Evolutionary conservation across 2,113 vertebrate species (phyloP).

Genomic region (Oreochromis tanganicae): DNA sequence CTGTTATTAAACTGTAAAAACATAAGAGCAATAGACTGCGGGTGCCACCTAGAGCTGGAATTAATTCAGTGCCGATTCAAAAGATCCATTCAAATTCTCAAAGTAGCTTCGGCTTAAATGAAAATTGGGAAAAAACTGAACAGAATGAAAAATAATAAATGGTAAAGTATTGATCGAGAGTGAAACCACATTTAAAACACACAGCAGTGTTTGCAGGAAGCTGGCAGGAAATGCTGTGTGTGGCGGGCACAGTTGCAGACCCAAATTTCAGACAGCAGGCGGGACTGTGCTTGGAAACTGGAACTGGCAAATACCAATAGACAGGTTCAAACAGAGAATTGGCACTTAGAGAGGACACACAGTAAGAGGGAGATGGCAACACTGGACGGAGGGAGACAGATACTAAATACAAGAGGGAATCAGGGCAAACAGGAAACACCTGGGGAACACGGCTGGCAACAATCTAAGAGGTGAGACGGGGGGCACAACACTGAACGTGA

Average conservation of each 20-base stretch:
- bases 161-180: background rate
- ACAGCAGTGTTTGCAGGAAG: background rate
- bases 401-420: background rate
- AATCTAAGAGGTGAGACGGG: background rate
- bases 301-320: fast-evolving
- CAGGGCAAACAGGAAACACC: background rate
- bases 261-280: background rate
- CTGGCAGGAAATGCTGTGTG: background rate
- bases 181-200: background rate
- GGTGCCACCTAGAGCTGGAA: background rate
- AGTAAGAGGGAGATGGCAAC: background rate
- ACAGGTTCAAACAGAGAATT: background rate
- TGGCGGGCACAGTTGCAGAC: background rate
- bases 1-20: background rate
- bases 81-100: background rate
- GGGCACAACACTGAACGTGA: fast-evolving
- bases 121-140: background rate
- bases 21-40: background rate
- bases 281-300: background rate
- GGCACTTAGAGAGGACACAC: background rate
- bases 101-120: background rate
- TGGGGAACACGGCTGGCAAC: fast-evolving
- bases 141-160: background rate
- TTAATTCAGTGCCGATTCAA: background rate
- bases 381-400: background rate